phyloP scores from a whole-genome alignment of 2,797 vertebrate genomes.

The Falco rusticolus region DNA sequence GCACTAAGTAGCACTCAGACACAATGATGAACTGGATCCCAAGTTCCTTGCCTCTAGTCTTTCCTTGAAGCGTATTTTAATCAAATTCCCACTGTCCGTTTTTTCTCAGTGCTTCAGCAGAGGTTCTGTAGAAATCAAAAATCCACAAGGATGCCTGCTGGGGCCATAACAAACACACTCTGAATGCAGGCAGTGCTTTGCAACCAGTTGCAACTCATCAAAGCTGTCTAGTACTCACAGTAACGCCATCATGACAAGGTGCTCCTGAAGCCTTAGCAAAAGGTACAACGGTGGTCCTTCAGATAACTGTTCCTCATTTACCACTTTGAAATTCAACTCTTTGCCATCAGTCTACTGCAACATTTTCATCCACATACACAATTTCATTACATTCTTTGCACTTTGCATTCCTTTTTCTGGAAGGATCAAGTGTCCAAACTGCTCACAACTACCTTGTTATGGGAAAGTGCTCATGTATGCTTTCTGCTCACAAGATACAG shows the following conservation, averaged over 20 bases:
- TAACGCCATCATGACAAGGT: constrained; percentile 2
- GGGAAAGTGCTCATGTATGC: not conserved
- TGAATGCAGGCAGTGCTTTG: constrained; percentile 9
- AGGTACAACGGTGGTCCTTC: not conserved
- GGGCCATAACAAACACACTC: constrained; percentile 8
- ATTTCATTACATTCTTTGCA: constrained; percentile 1
- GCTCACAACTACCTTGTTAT: not conserved
- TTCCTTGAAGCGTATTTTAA: not conserved
- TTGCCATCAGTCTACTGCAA: not conserved
- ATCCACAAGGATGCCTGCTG: constrained; percentile 2
- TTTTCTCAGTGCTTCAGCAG: constrained; percentile 10
- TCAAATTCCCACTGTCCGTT: not conserved
- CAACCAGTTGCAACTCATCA: constrained; percentile 37
- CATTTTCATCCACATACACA: constrained; percentile 2
- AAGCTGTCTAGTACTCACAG: constrained; percentile 37
- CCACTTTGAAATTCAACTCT: constrained; percentile 12
- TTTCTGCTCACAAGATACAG: not conserved
- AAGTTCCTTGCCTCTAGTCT: not conserved
- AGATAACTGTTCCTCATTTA: constrained; percentile 1
- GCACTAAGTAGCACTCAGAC: not conserved
- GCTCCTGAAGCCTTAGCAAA: constrained; percentile 24
- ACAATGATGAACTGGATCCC: not conserved
- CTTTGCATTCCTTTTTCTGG: constrained; percentile 14
- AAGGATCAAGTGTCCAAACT: constrained; percentile 30
- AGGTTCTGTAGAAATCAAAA: constrained; percentile 6